Conservation (phyloP, 1,140 invertebrate genomes). For the Drosophila micromelanica region DNA sequence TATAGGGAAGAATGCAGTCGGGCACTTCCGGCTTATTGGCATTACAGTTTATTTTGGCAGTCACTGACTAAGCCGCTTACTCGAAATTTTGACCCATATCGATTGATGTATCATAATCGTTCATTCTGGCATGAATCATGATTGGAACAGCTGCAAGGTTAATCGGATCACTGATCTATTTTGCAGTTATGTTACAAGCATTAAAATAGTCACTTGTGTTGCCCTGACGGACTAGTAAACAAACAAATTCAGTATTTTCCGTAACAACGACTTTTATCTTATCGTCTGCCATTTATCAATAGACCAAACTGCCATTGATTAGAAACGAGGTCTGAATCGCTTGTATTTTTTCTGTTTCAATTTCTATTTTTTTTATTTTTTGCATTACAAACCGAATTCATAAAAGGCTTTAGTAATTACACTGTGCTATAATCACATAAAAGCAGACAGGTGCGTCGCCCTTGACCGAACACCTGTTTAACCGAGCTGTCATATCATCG, state of each 20-base stretch:
- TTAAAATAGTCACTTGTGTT: conserved; percentile 6
- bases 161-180: conserved; percentile 27
- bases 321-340: conserved; percentile 21
- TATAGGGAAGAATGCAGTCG: too few species aligned
- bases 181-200: conserved; percentile 29
- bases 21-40: not conserved
- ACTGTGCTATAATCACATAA: conserved; percentile 1
- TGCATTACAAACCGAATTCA: conserved; percentile 38
- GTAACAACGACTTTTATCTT: conserved; percentile 36
- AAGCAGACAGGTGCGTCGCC: conserved; percentile 23
- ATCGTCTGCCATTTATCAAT: conserved; percentile 42
- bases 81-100: not conserved
- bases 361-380: conserved; percentile 13
- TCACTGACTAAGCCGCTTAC: conserved; percentile 22
- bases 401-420: conserved; percentile 50
- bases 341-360: conserved; percentile 6
- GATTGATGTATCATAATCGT: conserved; percentile 10
- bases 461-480: conserved; percentile 57
- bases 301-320: conserved; percentile 37
- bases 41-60: conserved; percentile 15
- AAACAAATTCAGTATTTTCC: conserved; percentile 36
- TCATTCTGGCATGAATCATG: conserved; percentile 25
- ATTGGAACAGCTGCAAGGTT: conserved; percentile 20
- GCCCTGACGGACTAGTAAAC: conserved; percentile 19
- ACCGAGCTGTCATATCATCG: conserved; percentile 16